phyloP scores from a whole-genome alignment of 1,140 invertebrate species.

The Bombus waltoni region DNA sequence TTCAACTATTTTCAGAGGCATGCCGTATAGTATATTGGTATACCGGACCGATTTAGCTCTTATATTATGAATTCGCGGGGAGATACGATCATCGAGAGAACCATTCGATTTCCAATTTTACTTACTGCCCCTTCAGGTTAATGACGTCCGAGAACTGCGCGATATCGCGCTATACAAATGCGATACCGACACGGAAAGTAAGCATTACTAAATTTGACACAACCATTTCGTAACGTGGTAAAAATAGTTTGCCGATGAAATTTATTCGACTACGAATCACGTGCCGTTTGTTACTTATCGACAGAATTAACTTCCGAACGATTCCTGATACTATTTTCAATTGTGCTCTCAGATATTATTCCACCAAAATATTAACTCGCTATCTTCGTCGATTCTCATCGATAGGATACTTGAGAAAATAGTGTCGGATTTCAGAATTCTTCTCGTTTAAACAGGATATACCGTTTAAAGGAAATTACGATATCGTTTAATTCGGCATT shows the following conservation, averaged over 20 bases:
- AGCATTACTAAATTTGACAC: not conserved
- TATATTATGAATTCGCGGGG: not conserved
- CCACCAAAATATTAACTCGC: not conserved
- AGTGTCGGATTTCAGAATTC: not conserved
- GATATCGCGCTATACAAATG: not conserved
- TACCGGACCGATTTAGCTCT: not conserved
- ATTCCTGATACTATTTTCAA: not conserved
- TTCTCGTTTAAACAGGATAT: not conserved
- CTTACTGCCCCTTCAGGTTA: slow-evolving; percentile 5
- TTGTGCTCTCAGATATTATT: not conserved
- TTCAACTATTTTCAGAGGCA: slow-evolving; percentile 4
- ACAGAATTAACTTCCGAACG: slow-evolving; percentile 14
- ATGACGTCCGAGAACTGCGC: not conserved
- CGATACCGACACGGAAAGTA: not conserved
- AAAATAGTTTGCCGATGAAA: not conserved
- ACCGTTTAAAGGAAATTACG: not conserved
- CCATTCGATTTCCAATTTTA: slow-evolving; percentile 31
- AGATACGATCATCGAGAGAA: slow-evolving; percentile 51
- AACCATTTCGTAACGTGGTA: not conserved
- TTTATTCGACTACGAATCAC: slow-evolving; percentile 4
- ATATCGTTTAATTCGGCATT: not conserved
- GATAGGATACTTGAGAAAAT: not conserved
- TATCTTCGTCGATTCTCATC: not conserved
- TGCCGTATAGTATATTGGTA: not conserved
- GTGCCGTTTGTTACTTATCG: not conserved